A percentile compares a stretch with the other conserved stretches of the same genome.
These are phyloP conservation scores for Armadillidium nasatum DNA, from an alignment of 1,140 invertebrate genomes.

Conservation along the genomic window DNA sequence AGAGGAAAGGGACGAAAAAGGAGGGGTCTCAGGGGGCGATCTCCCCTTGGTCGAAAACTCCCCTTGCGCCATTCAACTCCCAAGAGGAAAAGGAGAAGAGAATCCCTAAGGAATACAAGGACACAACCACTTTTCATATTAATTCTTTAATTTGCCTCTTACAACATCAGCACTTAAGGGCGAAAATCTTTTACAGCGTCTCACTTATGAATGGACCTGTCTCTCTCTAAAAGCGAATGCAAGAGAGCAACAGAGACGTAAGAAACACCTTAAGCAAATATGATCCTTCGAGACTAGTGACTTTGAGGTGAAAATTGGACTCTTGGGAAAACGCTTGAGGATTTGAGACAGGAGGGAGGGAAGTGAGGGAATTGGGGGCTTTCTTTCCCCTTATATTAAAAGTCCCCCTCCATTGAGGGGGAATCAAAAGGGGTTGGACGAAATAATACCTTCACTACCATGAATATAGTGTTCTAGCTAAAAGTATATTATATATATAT, in stretches of 20 bases:
- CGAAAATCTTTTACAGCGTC: background rate
- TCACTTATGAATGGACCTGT: constrained; percentile 1
- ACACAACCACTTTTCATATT: background rate
- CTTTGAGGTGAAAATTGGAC: constrained; percentile 5
- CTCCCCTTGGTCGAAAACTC: background rate
- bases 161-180: background rate
- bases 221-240: background rate
- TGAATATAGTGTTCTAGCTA: background rate
- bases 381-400: too few species aligned
- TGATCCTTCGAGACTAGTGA: background rate
- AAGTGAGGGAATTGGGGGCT: background rate
- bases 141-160: background rate
- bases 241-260: background rate
- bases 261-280: background rate
- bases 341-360: constrained; percentile 4
- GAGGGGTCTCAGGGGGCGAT: background rate
- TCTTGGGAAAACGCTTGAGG: background rate
- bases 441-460: background rate
- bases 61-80: background rate
- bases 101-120: constrained; percentile 3
- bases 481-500: constrained; percentile 1
- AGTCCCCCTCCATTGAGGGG: background rate
- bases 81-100: background rate
- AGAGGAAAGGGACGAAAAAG: too few species aligned
- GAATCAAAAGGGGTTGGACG: background rate